Evolutionary conservation across 2,888 invertebrate genomes (phyloP).

Genomic region (Glyphotaelius pellucidus): DNA sequence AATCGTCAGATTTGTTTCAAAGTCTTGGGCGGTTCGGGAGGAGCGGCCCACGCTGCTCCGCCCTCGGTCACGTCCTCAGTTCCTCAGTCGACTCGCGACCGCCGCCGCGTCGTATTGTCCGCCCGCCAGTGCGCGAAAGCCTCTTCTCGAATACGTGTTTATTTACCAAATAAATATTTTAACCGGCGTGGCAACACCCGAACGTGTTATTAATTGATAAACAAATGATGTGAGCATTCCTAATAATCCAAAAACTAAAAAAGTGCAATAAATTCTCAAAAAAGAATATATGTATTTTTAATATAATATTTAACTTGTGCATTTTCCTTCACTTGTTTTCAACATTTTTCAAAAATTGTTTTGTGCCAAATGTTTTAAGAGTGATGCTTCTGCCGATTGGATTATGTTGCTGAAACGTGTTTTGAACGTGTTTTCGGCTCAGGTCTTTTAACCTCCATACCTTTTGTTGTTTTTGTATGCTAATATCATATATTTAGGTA

Average conservation of each 20-base stretch:
- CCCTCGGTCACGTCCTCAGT: background rate
- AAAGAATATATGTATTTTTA: background rate
- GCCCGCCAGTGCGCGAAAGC: background rate
- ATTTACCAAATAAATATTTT: conserved; percentile 7
- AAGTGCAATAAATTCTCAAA: background rate
- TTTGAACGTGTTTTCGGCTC: conserved; percentile 3
- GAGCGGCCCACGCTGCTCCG: conserved; percentile 33
- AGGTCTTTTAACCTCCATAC: conserved; percentile 27
- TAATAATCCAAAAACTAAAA: background rate
- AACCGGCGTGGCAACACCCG: conserved; percentile 42
- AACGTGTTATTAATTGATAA: conserved; percentile 13
- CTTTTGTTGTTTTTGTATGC: background rate
- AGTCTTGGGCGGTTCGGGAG: background rate
- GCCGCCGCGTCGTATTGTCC: background rate
- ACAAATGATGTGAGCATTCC: conserved; percentile 6
- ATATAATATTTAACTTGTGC: background rate
- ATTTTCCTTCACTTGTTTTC: background rate
- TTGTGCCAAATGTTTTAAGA: conserved; percentile 2
- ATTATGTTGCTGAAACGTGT: conserved; percentile 31
- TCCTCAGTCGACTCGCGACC: conserved; percentile 19
- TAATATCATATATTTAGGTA: background rate
- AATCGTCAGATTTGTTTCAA: background rate
- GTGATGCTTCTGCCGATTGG: conserved; percentile 19
- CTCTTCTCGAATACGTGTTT: background rate
- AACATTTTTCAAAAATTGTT: background rate